Evolutionary conservation across 1,140 invertebrate genomes (phyloP), one percentile per base, ranked within the genome.

Genomic region (Dryas iulia): DNA sequence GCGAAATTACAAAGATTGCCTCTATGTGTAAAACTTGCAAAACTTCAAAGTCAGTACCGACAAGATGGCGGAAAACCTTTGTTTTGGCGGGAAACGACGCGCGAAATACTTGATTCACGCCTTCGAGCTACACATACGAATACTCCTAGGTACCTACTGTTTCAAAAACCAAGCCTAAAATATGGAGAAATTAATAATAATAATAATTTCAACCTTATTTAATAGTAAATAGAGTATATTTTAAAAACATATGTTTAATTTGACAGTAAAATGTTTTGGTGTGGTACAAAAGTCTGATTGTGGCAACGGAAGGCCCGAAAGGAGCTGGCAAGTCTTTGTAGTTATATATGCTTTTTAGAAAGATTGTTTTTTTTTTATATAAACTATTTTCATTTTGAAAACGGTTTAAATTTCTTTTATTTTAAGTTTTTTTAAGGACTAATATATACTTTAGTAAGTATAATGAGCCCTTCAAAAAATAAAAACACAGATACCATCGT

Each of bases 41-140:
- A 57, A 33, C 24, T 65, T 54, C 63, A 33, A 65, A 57, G 63
- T 65, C 58, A 57, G 63, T 65, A 58, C 54, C 33, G 24, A 23
- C 56, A 65, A 65, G 53, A 65, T 47, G 54, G 63, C 63, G 53
- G 54, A 28, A 35, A 59, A 59, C 58, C 47, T 65, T 79, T 82
- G 72, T 79, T 82, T 82, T 79, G 68, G 71, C 76, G 73, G 72
- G 65, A 81, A 76, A 75, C 69, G 71, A 62, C 77, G 74, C 66
- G 74, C 58, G 68, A 78, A 77, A 76, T 76, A 69, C 78, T 82
- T 82, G 80, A 80, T 82, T 80, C 73, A 64, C 73, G 74, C 80
- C 76, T 78, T 60, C 66, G 28, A 73, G 78, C 78, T 67, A 75
- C 74, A 74, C 74, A 71, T 62, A 59, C n/a, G n/a, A n/a, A n/a